Evolutionary conservation across 1,140 invertebrate species (phyloP).

Genomic region (Agraylea sexmaculata): DNA sequence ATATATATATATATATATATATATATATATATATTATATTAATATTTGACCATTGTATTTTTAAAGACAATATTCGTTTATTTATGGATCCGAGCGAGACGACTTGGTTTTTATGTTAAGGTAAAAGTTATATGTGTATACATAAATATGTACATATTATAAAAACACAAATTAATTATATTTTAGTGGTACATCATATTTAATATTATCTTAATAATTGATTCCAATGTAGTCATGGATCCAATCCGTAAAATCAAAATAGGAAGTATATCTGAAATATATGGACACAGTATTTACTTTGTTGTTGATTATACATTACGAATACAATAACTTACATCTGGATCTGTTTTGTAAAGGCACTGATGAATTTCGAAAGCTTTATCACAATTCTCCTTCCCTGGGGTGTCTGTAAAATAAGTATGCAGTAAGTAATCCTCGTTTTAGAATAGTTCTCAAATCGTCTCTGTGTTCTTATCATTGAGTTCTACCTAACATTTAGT

Average conservation of each 20-base stretch:
- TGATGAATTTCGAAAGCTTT: constrained; percentile 18
- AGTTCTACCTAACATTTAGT: neutral
- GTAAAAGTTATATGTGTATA: no score
- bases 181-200: no score
- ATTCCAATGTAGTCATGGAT: no score
- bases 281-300: constrained; percentile 1
- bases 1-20: no score
- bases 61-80: no score
- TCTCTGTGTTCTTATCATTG: neutral
- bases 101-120: no score
- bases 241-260: constrained; percentile 15
- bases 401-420: constrained; percentile 10
- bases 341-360: constrained; percentile 17
- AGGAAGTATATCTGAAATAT: constrained; percentile 18
- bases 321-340: constrained; percentile 13
- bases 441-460: neutral
- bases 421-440: constrained; percentile 2
- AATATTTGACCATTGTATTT: no score
- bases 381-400: constrained; percentile 16
- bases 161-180: no score
- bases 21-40: no score
- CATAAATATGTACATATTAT: no score
- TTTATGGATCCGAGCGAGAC: no score
- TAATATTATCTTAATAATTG: no score
- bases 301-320: constrained; percentile 1